Evolutionary conservation across 30 jellyfish, hydroid and myxozoan species (phyloP), one percentile per base, ranked within the genome.

Genomic region (Nemopilema nomurai): DNA sequence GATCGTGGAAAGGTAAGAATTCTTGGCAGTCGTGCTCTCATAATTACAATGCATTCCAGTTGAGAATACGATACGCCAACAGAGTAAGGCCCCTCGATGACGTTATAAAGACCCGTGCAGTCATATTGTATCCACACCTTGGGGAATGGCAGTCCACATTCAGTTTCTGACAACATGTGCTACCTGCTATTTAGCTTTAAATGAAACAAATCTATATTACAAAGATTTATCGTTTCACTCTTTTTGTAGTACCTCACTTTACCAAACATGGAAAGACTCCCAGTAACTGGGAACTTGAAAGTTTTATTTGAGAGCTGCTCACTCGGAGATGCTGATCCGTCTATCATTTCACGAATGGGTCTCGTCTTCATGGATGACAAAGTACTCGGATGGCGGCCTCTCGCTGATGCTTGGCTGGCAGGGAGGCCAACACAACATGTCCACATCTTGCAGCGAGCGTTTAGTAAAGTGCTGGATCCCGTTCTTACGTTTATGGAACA

Each of bases 361-460:
- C 77, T 91, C 17, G 89, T 91, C 29, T 85, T 78, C 83, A 86
- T 91, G 62, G 97, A 91, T 74, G 93, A 86, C 79, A 62, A 81
- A 65, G 86, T 74, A 18, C 90, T 91, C 71, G 97, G 97, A 1
- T 91, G 97, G 97, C 76, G 88, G 49, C 96, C 97, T 0, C 90
- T 91, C 32, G 97, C 97, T n/a, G 85, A 91, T 53, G 97, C 96
- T 27, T 91, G 97, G 97, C 73, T 91, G 4, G 83, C 87, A 1
- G 88, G 90, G 20, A 74, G 90, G 51, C 96, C 96, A 30, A 76
- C 92, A 0, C 96, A 85, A 41, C 90, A 69, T 22, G 81, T 74
- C 32, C 97, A 82, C 70, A 82, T 82, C 28, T 57, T 89, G 62
- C 93, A 89, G 28, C 83, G 93, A 62, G 90, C 93, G 0, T 89